Evolutionary conservation across 2,797 vertebrate genomes (phyloP), one percentile per base, ranked within the genome.

Genomic region (Esox masquinongy): DNA sequence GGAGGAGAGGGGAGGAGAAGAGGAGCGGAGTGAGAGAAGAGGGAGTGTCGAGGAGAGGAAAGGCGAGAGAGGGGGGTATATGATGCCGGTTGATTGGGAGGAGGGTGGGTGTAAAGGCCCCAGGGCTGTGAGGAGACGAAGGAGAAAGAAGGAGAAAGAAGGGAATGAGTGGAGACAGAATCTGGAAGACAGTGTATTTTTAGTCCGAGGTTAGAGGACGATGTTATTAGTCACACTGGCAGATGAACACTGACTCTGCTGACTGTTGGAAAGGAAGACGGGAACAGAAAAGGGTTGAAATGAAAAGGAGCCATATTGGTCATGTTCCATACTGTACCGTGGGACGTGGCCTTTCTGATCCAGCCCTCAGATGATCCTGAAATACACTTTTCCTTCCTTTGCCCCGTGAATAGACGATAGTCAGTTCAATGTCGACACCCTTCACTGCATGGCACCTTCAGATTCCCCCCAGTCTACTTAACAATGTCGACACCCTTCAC

Each of bases 1-100:
- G 83, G 85, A 89, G 86, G 80, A 85, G 79, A 43, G 73, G 79
- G 79, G 81, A 71, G 84, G 79, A 70, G 80, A 64, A 50, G 74
- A 79, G 75, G 75, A 63, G 74, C 14, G 56, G 64, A 50, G 50
- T 79, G 80, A 77, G 75, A 49, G 78, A 3, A 51, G 16, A 34
- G 50, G 15, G 8, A 9, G 17, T 7, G 6, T 5, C 6, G 5
- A 8, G 51, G 19, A n/a, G 3, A 16, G 51, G 72, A 43, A 43
- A 43, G 39, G 39, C 39, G 9, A 43, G 59, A 72, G 74, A 73
- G 68, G 56, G 82, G 68, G 68, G 39, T 43, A 3, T 43, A 53
- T 53, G 51, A 1, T n/a, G 51, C 16, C 81, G 83, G 87, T 72
- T 82, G 56, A 82, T 84, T 86, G 39, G 67, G 81, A 53, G 51